phyloP scores from a whole-genome alignment of 2,113 vertebrate genomes.

The Silurus meridionalis region DNA sequence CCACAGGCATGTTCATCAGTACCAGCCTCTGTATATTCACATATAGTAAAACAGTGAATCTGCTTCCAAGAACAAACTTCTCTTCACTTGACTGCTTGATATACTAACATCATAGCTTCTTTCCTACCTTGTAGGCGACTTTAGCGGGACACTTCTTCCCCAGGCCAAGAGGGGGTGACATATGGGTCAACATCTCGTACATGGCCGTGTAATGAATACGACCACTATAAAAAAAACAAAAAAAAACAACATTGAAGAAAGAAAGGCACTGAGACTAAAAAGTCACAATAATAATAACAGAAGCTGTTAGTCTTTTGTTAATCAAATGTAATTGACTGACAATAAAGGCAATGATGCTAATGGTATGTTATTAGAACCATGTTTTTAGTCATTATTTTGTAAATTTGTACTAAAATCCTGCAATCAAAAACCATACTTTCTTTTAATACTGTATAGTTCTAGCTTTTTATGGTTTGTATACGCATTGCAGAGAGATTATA shows the following conservation, averaged over 20 bases:
- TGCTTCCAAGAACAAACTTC: not conserved
- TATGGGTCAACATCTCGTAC: conserved; percentile 99
- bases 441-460: not conserved
- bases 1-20: conserved; percentile 98
- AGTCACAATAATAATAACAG: not conserved
- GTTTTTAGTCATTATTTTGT: not conserved
- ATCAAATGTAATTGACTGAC: not conserved
- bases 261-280: not conserved
- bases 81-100: too few relatives aligned
- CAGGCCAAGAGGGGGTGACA: conserved; percentile 97
- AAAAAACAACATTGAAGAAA: not conserved
- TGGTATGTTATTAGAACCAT: not conserved
- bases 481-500: not conserved
- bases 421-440: not conserved
- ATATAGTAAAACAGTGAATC: not conserved
- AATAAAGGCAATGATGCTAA: not conserved
- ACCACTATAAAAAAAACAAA: conserved; percentile 73
- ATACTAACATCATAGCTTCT: not conserved
- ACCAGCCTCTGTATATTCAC: conserved; percentile 85
- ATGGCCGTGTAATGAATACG: conserved; percentile 99
- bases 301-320: not conserved
- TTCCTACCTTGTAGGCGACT: conserved; percentile 96
- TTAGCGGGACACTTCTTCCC: conserved; percentile 99
- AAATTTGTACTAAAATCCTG: not conserved
- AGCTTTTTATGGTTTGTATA: conserved; percentile 49